phyloP scores from a whole-genome alignment of 2,113 vertebrate genomes.

The Cariama cristata region DNA sequence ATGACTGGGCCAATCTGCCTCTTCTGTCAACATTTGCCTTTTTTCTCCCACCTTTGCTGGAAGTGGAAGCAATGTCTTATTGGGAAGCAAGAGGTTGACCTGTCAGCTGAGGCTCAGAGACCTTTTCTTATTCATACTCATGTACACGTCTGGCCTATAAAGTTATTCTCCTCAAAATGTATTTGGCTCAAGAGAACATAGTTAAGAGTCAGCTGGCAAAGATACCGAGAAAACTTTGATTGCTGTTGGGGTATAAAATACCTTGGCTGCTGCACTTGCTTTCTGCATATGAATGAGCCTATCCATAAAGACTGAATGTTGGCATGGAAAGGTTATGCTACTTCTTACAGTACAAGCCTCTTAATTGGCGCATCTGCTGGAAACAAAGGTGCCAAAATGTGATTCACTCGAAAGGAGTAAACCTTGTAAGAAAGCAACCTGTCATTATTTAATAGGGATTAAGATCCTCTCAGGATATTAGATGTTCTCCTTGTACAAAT shows the following conservation, averaged over 20 bases:
- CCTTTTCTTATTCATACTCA: neutral
- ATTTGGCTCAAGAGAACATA: conserved; percentile 13
- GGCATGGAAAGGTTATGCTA: conserved; percentile 24
- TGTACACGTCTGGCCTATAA: neutral
- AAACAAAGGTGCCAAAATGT: conserved; percentile 47
- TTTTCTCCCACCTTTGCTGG: neutral
- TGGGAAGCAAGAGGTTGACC: neutral
- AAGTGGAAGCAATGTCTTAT: neutral
- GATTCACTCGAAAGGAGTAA: neutral
- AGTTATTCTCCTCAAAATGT: conserved; percentile 9
- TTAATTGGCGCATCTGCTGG: conserved; percentile 58
- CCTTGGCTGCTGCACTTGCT: conserved; percentile 33
- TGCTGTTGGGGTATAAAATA: conserved; percentile 1
- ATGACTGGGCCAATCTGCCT: neutral
- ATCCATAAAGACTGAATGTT: conserved; percentile 10
- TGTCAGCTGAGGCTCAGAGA: neutral
- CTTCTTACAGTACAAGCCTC: neutral
- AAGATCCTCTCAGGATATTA: neutral
- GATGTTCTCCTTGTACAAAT: neutral
- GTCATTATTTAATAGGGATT: conserved; percentile 26
- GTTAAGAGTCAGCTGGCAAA: conserved; percentile 44
- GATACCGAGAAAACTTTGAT: conserved; percentile 12
- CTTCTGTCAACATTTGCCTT: neutral
- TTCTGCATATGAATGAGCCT: conserved; percentile 31
- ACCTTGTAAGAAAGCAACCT: conserved; percentile 2